Conservation (phyloP, 2,113 vertebrate species). For the Coreoperca whiteheadi region DNA sequence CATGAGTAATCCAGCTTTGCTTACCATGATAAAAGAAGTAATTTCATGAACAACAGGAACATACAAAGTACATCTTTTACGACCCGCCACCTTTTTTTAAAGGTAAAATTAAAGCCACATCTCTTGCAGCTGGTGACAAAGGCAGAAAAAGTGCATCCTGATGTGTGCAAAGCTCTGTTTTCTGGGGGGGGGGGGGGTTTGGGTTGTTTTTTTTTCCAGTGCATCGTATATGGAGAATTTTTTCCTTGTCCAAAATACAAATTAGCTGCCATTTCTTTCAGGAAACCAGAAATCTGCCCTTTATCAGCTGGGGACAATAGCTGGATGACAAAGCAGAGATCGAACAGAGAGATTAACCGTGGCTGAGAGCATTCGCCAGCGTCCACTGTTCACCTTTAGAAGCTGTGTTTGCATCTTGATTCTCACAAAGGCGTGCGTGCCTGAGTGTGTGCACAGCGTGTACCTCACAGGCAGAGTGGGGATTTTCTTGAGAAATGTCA, state of each 20-base stretch:
- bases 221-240: background rate
- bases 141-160: background rate
- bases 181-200: no score
- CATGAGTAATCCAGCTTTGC: background rate
- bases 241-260: background rate
- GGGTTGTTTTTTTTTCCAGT: background rate
- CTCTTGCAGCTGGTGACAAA: background rate
- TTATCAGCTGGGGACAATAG: conserved; percentile 30
- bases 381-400: conserved; percentile 21
- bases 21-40: background rate
- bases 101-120: background rate
- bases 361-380: background rate
- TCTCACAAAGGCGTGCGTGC: background rate
- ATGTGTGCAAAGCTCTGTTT: background rate
- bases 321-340: conserved; percentile 47
- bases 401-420: conserved; percentile 22
- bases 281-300: conserved; percentile 4
- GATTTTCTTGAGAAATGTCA: conserved; percentile 9
- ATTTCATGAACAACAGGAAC: background rate
- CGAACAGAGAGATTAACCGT: conserved; percentile 39
- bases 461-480: background rate
- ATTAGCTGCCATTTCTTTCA: conserved; percentile 16
- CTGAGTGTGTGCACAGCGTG: background rate
- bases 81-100: background rate
- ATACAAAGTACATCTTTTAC: no score